These are phyloP conservation scores for Tympanuchus pallidicinctus DNA, from an alignment of 2,113 vertebrate genomes.

Conservation along the genomic window DNA sequence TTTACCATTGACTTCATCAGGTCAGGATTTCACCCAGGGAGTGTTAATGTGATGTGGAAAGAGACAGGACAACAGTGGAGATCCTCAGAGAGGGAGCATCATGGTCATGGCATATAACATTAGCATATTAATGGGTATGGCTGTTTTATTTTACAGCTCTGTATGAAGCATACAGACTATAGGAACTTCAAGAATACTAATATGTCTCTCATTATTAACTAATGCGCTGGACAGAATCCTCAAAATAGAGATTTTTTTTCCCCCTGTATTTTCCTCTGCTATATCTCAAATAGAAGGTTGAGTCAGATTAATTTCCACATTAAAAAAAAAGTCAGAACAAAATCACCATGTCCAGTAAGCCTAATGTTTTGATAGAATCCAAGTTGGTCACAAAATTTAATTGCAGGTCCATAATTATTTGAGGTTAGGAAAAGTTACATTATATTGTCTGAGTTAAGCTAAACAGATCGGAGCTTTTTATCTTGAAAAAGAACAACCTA, in stretches of 20 bases:
- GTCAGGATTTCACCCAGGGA: constrained; percentile 66
- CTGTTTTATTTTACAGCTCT: constrained; percentile 65
- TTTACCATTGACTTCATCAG: constrained; percentile 68
- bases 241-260: not conserved
- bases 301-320: not conserved
- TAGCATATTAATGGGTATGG: constrained; percentile 67
- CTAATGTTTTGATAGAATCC: constrained; percentile 4
- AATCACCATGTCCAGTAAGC: constrained; percentile 32
- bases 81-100: constrained; percentile 50
- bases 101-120: constrained; percentile 65
- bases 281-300: not conserved
- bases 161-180: constrained; percentile 50
- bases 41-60: constrained; percentile 63
- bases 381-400: constrained; percentile 44
- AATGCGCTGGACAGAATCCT: constrained; percentile 9
- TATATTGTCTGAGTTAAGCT: constrained; percentile 38
- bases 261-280: not conserved
- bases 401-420: constrained; percentile 47
- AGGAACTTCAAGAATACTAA: constrained; percentile 67
- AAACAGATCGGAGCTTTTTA: constrained; percentile 46
- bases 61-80: constrained; percentile 34
- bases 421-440: constrained; percentile 47
- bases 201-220: constrained; percentile 49
- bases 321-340: not conserved
- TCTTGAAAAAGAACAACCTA: constrained; percentile 10